phyloP scores from a whole-genome alignment of 1,140 invertebrate genomes.

The Pogonus chalceus region DNA sequence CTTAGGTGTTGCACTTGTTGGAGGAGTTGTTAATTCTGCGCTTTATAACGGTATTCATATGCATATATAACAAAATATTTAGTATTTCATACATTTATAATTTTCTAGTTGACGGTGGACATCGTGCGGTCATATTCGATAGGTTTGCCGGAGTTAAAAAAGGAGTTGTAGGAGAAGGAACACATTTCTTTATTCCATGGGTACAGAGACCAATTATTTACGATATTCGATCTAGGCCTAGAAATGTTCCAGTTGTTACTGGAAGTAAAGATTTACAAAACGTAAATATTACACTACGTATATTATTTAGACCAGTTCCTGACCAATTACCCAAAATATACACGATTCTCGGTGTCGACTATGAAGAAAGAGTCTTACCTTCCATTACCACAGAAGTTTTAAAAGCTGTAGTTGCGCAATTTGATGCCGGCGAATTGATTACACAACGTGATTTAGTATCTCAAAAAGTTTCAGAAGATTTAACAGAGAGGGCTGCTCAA shows the following conservation, averaged over 20 bases:
- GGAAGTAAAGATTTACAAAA: slow-evolving; percentile 99
- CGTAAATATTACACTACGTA: slow-evolving; percentile 97
- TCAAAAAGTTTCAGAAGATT: slow-evolving; percentile 85
- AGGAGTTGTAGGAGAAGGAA: slow-evolving; percentile 91
- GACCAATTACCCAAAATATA: slow-evolving; percentile 87
- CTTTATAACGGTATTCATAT: slow-evolving; percentile 84
- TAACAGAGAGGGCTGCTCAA: slow-evolving; percentile 85
- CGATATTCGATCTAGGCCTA: slow-evolving; percentile 90
- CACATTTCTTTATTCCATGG: slow-evolving; percentile 99
- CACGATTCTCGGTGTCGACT: slow-evolving; percentile 92
- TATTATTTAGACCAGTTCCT: slow-evolving; percentile 89
- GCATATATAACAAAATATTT: slow-evolving; percentile 11
- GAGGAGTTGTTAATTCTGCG: slow-evolving; percentile 92
- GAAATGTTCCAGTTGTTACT: slow-evolving; percentile 94
- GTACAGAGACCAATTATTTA: slow-evolving; percentile 96
- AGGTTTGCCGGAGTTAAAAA: slow-evolving; percentile 93
- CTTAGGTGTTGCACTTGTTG: slow-evolving; percentile 79
- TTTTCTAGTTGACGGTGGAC: slow-evolving; percentile 95
- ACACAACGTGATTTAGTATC: slow-evolving; percentile 97
- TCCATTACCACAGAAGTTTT: slow-evolving; percentile 99
- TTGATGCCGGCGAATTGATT: slow-evolving; percentile 98
- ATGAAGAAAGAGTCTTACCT: slow-evolving; percentile 96
- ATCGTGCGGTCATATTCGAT: slow-evolving; percentile 98
- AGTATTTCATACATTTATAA: slow-evolving; percentile 13
- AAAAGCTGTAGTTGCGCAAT: slow-evolving; percentile 98